Evolutionary conservation across 1,140 invertebrate genomes (phyloP), one percentile per base, ranked within the genome.

Genomic region (Choristoneura fumiferana): DNA sequence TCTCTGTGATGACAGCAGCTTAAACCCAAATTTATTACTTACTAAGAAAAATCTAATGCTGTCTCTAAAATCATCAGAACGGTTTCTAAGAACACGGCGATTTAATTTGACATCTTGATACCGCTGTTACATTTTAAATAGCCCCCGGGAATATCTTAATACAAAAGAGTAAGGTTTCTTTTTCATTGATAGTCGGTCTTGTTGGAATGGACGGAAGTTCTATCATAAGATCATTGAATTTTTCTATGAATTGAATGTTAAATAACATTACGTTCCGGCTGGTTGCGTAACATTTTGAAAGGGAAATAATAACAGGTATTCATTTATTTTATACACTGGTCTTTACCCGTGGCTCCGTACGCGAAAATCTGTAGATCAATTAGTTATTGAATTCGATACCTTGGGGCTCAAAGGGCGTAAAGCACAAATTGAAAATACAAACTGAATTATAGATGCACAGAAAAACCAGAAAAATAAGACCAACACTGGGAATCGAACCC

Each of bases 211-310:
- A 17, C 43, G 43, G 43, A 49, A 29, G 22, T 29, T 29, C 22
- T 49, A 18, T 49, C 2, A 49, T n/a, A 18, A 33, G 22, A 33
- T 33, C 22, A 22, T 49, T 33, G 43, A 18, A 49, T 49, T 29
- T 49, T 49, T 49, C 43, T 49, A 49, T 33, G 43, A 49, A 49
- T 49, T 29, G 43, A 49, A 18, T 6, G 22, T 49, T 49, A n/a
- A n/a, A 49, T 49, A 22, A 49, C 22, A 45, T 18, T 10, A 22
- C 1, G 40, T 49, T 49, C 43, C 43, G 43, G 43, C 18, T 33
- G 8, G 22, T 49, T 49, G n/a, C 43, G 43, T 22, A 49, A 8
- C 4, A 8, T 17, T 40, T 15, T 29, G 6, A 29, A 29, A 29
- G 2, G 22, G 6, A 29, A n/a, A 37, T 3, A 37, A 2, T 39